These are phyloP conservation scores for Mimachlamys varia DNA, from an alignment of 2,888 invertebrate genomes.

Conservation along the genomic window DNA sequence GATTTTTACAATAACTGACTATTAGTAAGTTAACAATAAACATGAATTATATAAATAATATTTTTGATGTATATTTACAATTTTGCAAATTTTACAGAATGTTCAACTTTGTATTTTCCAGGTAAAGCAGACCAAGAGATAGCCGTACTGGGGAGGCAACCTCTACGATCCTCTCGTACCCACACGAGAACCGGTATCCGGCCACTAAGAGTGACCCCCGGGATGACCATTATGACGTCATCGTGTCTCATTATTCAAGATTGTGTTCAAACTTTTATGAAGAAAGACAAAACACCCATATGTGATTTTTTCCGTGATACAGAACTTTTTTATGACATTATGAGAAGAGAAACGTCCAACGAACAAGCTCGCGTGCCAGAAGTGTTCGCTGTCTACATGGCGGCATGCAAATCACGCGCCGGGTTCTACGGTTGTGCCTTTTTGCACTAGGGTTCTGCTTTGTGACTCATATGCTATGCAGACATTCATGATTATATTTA, in stretches of 20 bases:
- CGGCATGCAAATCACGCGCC: background rate
- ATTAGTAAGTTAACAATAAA: too few relatives aligned
- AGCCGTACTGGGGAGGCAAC: background rate
- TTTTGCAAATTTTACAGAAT: background rate
- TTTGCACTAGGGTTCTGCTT: background rate
- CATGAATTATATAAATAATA: too few relatives aligned
- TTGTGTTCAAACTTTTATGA: background rate
- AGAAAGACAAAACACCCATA: background rate
- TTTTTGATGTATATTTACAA: background rate
- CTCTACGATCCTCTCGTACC: background rate
- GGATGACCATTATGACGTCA: slow-evolving; percentile 16
- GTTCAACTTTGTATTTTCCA: background rate
- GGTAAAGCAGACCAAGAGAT: background rate
- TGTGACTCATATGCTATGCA: background rate
- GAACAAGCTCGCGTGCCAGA: too few relatives aligned
- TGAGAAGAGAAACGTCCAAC: background rate
- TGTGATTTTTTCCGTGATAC: slow-evolving; percentile 25
- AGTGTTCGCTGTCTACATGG: background rate
- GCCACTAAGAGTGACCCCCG: background rate
- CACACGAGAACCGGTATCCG: background rate
- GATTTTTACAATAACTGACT: too few relatives aligned
- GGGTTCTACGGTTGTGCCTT: background rate
- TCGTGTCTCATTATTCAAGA: background rate
- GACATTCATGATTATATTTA: background rate
- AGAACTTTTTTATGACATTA: background rate